A percentile compares a stretch with the other conserved stretches of the same genome.
These are phyloP conservation scores for Numenius arquata DNA, from an alignment of 2,113 vertebrate genomes.

Conservation along the genomic window DNA sequence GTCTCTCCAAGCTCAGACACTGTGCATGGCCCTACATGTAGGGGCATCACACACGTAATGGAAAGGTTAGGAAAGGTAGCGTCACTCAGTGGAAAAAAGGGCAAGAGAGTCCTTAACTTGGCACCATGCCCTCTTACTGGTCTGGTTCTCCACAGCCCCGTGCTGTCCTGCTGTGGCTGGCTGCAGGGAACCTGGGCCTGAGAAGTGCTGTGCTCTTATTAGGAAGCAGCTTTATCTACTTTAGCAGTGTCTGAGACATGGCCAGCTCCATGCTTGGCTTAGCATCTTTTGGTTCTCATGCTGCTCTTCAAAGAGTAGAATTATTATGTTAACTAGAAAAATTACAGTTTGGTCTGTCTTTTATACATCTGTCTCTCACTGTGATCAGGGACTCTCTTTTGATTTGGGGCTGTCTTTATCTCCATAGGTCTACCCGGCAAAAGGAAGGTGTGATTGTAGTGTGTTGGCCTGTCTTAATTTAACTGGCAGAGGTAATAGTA, in stretches of 20 bases:
- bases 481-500: not conserved
- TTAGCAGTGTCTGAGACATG: not conserved
- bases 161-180: not conserved
- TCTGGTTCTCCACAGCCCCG: not conserved
- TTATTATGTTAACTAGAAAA: not conserved
- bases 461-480: not conserved
- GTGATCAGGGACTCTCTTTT: not conserved
- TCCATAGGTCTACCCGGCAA: not conserved
- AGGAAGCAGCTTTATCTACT: not conserved
- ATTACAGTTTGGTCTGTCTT: not conserved
- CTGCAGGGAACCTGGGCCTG: not conserved
- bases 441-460: not conserved
- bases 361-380: not conserved
- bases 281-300: not conserved
- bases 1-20: not conserved
- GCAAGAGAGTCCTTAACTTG: not conserved
- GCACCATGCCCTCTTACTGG: not conserved
- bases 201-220: not conserved
- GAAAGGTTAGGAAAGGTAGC: not conserved
- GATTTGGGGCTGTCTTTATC: slow-evolving; percentile 6
- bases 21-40: not conserved
- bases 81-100: not conserved
- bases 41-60: not conserved
- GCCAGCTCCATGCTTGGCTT: not conserved
- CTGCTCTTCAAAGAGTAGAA: not conserved